Conservation (phyloP, 2,113 vertebrate genomes). For the Lichenostomus cassidix region DNA sequence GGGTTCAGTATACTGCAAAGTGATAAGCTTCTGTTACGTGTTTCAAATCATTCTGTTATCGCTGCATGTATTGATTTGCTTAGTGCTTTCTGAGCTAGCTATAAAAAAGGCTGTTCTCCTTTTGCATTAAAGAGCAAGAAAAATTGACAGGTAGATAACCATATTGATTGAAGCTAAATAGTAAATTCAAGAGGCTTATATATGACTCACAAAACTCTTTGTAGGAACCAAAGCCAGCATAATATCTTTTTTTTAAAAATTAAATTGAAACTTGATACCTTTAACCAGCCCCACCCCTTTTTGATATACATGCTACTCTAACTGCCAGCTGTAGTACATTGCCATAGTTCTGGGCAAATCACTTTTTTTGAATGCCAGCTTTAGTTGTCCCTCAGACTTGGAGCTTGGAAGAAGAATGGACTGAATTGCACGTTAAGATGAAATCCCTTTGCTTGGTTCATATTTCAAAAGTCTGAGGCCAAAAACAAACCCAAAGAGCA, state of each 20-base stretch:
- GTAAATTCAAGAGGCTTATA: constrained; percentile 67
- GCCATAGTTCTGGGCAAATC: neutral
- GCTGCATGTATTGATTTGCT: constrained; percentile 75
- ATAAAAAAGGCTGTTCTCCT: constrained; percentile 67
- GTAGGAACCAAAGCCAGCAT: constrained; percentile 16
- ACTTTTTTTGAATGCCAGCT: constrained; percentile 27
- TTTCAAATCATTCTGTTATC: constrained; percentile 78
- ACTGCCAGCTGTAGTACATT: constrained; percentile 16
- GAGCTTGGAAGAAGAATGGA: constrained; percentile 55
- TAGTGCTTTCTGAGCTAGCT: constrained; percentile 64
- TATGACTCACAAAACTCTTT: constrained; percentile 50
- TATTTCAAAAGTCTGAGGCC: constrained; percentile 71
- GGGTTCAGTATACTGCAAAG: constrained; percentile 65
- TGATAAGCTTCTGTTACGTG: constrained; percentile 74
- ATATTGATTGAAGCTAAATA: constrained; percentile 75
- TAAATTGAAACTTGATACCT: constrained; percentile 25
- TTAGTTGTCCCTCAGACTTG: neutral
- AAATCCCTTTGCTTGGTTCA: constrained; percentile 66
- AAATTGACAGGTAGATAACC: constrained; percentile 80
- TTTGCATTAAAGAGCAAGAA: constrained; percentile 72
- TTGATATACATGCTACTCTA: neutral
- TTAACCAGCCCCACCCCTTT: constrained; percentile 9
- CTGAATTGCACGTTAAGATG: constrained; percentile 54
- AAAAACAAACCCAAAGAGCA: constrained; percentile 57
- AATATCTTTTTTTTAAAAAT: neutral